These are phyloP conservation scores for Peucedramus taeniatus DNA, from an alignment of 2,113 vertebrate species.

Conservation along the genomic window DNA sequence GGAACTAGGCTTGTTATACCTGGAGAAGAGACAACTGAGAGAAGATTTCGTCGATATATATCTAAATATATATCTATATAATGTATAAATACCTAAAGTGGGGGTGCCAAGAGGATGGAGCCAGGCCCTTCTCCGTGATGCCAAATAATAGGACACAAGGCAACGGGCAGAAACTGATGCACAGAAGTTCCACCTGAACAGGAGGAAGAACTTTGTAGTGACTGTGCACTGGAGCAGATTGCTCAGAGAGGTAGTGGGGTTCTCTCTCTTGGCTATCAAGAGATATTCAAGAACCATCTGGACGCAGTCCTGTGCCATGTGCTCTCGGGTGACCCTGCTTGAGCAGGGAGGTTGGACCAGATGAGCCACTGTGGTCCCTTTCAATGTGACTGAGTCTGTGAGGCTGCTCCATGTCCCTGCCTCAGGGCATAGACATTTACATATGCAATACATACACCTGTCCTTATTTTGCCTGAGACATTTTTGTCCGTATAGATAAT, in stretches of 20 bases:
- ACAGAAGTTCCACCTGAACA: neutral
- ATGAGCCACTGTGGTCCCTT: neutral
- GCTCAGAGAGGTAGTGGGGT: neutral
- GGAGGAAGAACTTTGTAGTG: neutral
- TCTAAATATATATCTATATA: neutral
- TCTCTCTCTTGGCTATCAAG: neutral
- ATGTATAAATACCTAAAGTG: neutral
- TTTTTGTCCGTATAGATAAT: neutral
- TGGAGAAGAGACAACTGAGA: neutral
- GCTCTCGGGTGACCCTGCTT: neutral
- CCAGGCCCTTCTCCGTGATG: neutral
- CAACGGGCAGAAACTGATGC: neutral
- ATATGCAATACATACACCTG: rapidly evolving
- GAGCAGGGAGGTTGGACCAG: neutral
- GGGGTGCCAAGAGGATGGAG: no score
- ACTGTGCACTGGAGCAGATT: neutral
- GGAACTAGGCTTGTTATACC: neutral
- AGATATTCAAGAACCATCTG: neutral
- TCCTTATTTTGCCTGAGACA: neutral
- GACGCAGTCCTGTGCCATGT: rapidly evolving
- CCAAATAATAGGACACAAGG: neutral
- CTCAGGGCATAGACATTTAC: no score
- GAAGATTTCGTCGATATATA: neutral
- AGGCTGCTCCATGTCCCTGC: neutral
- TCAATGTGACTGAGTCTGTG: neutral